These are phyloP conservation scores for Orthosia gothica DNA, from an alignment of 2,888 invertebrate genomes.

Conservation along the genomic window DNA sequence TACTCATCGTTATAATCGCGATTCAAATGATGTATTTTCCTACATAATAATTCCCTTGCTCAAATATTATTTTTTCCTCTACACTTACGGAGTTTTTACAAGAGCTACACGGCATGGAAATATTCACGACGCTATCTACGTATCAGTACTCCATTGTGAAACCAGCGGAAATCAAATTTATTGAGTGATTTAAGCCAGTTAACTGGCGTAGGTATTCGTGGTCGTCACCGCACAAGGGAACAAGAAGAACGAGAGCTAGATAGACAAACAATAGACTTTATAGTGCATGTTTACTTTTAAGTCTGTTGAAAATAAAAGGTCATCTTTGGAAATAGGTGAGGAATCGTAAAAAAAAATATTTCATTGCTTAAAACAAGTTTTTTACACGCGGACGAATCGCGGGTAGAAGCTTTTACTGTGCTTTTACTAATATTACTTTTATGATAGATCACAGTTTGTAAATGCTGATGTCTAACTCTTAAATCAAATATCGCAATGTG, in stretches of 20 bases:
- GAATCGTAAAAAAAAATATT: no score
- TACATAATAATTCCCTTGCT: no score
- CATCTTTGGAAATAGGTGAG: no score
- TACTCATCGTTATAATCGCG: no score
- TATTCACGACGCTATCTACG: background rate
- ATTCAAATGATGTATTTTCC: background rate
- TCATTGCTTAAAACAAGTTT: no score
- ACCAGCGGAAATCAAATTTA: slow-evolving; percentile 45
- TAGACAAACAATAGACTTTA: background rate
- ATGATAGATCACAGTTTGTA: no score
- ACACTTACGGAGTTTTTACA: background rate
- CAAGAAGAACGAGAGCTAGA: slow-evolving; percentile 24
- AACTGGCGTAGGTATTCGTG: slow-evolving; percentile 24
- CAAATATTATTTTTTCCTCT: background rate
- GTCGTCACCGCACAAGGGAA: slow-evolving; percentile 41
- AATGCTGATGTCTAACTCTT: no score
- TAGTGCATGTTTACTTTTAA: background rate
- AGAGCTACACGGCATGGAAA: background rate
- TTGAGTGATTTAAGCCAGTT: slow-evolving; percentile 51
- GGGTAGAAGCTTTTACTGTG: no score
- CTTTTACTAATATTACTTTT: no score
- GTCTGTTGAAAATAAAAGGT: no score
- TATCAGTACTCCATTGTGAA: slow-evolving; percentile 19
- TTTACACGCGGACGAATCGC: no score
- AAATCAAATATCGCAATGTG: no score